Conservation (phyloP, 2,797 vertebrate species). For the Morelia viridis region DNA sequence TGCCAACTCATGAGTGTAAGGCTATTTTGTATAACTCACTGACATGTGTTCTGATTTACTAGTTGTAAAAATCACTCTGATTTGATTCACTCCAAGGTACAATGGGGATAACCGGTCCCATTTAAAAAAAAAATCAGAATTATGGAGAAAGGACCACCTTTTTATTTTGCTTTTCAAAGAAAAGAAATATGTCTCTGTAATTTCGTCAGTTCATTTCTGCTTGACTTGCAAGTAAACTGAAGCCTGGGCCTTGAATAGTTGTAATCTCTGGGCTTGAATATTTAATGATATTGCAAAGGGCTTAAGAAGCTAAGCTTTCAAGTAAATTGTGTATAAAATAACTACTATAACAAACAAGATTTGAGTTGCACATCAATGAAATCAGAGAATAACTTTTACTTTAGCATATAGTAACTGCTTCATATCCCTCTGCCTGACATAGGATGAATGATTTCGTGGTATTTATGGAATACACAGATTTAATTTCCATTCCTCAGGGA, state of each 20-base stretch:
- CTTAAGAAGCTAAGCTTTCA: background rate
- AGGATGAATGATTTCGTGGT: slow-evolving; percentile 10
- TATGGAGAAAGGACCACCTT: too few species aligned
- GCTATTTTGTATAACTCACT: slow-evolving; percentile 43
- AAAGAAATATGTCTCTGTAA: background rate
- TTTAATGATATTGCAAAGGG: background rate
- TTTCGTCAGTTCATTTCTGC: background rate
- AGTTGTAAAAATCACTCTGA: slow-evolving; percentile 33
- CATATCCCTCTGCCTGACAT: background rate
- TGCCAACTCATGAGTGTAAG: slow-evolving; percentile 46
- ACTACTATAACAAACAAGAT: background rate
- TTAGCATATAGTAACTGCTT: background rate
- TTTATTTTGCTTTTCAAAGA: background rate
- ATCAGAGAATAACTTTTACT: slow-evolving; percentile 21
- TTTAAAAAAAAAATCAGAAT: background rate
- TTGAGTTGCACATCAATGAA: slow-evolving; percentile 8
- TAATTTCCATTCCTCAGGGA: slow-evolving; percentile 7
- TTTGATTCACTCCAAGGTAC: background rate
- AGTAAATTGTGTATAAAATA: background rate
- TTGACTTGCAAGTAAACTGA: slow-evolving; percentile 12
- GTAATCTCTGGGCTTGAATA: background rate
- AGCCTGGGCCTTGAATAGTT: background rate
- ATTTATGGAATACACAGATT: slow-evolving; percentile 21
- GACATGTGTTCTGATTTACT: slow-evolving; percentile 15
- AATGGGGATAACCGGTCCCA: background rate